Percentiles rank a stretch among this genome's conserved stretches.
Conservation (phyloP, 2,797 vertebrate species). For the Sebastes iracundus region DNA sequence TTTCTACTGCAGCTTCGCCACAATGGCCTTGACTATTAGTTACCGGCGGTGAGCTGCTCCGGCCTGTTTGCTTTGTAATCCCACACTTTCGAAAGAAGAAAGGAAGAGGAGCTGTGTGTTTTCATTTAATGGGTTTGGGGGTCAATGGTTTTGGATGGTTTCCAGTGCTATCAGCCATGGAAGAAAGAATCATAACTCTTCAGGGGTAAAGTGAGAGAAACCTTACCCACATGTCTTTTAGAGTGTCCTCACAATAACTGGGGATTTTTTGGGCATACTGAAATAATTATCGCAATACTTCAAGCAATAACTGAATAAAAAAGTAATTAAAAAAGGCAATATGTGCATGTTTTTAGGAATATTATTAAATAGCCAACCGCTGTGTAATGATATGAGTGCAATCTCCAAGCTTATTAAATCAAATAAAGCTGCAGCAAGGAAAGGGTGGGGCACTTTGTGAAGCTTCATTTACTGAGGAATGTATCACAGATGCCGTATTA, state of each 20-base stretch:
- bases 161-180: conserved; percentile 47
- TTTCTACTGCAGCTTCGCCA: conserved; percentile 43
- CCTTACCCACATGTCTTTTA: conserved; percentile 6
- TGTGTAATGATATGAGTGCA: neutral
- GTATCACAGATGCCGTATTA: conserved; percentile 28
- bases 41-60: conserved; percentile 14
- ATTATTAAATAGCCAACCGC: conserved; percentile 18
- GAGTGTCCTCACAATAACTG: neutral
- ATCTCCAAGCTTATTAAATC: conserved; percentile 17
- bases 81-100: conserved; percentile 38
- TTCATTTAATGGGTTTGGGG: conserved; percentile 11
- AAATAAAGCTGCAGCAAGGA: conserved; percentile 8
- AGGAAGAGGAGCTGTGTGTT: conserved; percentile 36
- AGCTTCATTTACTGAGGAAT: conserved; percentile 27
- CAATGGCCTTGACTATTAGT: conserved; percentile 36
- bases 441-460: conserved; percentile 30
- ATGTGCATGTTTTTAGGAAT: conserved; percentile 3
- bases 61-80: conserved; percentile 49
- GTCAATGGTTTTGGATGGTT: conserved; percentile 27
- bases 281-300: conserved; percentile 43
- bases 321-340: conserved; percentile 34
- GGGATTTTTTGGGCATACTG: conserved; percentile 6
- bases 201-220: conserved; percentile 17
- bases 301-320: neutral
- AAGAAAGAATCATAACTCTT: conserved; percentile 40